These are phyloP conservation scores for Aphelocoma californica DNA, from an alignment of 2,797 vertebrate genomes.

Conservation along the genomic window DNA sequence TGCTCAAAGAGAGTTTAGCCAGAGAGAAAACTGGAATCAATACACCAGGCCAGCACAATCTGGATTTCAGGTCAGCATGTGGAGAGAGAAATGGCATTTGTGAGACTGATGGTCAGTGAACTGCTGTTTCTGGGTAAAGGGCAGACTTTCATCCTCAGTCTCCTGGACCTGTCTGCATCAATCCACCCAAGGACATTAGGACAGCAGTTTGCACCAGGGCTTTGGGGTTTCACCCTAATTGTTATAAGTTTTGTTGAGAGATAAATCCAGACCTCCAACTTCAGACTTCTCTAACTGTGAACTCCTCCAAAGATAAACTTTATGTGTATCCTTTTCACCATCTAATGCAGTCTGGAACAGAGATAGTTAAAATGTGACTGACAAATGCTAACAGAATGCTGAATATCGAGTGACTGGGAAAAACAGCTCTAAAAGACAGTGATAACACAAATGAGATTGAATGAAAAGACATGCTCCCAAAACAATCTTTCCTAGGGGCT, in stretches of 20 bases:
- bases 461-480: not conserved
- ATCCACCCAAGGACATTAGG: not conserved
- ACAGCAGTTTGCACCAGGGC: not conserved
- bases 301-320: not conserved
- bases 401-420: not conserved
- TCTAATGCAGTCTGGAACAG: not conserved
- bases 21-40: conserved; percentile 33
- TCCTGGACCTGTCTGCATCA: not conserved
- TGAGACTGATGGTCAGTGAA: conserved; percentile 1
- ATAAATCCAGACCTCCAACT: not conserved
- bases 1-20: not conserved
- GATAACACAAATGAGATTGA: not conserved
- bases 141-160: not conserved
- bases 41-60: conserved; percentile 15
- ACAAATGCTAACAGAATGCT: not conserved
- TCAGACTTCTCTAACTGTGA: not conserved
- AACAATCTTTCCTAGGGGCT: not conserved
- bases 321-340: not conserved
- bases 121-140: not conserved
- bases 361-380: not conserved
- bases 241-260: not conserved
- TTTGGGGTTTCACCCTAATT: not conserved
- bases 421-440: not conserved
- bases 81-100: not conserved
- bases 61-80: conserved; percentile 35